Evolutionary conservation across 2,888 invertebrate genomes (phyloP), one percentile per base, ranked within the genome.

Genomic region (Stenchaetothrips biformis): DNA sequence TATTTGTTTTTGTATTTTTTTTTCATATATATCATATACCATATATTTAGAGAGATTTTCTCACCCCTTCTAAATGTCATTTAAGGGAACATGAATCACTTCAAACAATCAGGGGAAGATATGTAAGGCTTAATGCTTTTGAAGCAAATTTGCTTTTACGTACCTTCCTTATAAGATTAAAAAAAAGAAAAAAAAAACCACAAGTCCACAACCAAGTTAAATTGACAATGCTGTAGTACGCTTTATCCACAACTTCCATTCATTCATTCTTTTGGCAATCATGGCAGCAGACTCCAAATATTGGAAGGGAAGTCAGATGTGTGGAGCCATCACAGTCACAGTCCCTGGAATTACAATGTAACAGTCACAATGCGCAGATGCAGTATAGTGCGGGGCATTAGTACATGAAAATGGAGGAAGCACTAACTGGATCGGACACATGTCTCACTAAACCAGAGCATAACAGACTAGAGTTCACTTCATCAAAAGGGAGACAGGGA

Each of bases 401-500:
- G 25, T 74, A 74, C 67, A 74, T 74, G 67, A 74, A 74, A 74
- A 74, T 74, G 67, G 67, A 74, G 67, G 67, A 74, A 74, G 67
- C 67, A 74, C 67, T 74, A 74, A 74, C 67, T 74, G 67, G 67
- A 74, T 74, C 7, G 67, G 25, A 74, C 67, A 25, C 67, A 74
- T 25, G 25, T 25, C 67, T 74, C 67, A 74, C 67, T 74, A 74
- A 74, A 74, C 67, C 67, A 74, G 67, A 74, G 25, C 25, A 74
- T 74, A 74, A 74, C 67, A 74, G 67, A 74, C 67, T 74, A 74
- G 67, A 74, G 67, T 74, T 74, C 67, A 74, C 67, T 74, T 74
- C 67, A 74, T 74, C 67, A 74, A 74, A 74, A 74, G 25, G 67
- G 67, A 25, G 67, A 74, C 67, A 74, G 25, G 67, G 67, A 25